A percentile compares a stretch with the other conserved stretches of the same genome.
Conservation (phyloP, 2,113 vertebrate species). For the Pangasianodon gigas region DNA sequence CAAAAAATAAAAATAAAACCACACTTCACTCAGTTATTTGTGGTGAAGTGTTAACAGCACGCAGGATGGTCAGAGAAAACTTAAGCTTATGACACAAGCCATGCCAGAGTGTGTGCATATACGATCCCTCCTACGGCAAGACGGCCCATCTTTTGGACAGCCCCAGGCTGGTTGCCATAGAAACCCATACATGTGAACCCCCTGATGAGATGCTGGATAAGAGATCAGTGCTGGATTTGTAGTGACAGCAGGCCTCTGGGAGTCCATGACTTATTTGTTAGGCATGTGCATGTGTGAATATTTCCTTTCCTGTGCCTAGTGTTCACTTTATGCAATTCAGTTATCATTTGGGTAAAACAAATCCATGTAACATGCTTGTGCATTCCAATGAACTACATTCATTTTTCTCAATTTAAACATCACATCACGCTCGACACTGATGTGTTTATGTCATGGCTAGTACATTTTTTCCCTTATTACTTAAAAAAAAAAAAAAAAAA, state of each 20-base stretch:
- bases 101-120: background rate
- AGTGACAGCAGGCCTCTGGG: conserved; percentile 55
- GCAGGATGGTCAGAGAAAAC: background rate
- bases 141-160: conserved; percentile 22
- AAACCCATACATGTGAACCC: conserved; percentile 49
- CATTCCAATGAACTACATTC: background rate
- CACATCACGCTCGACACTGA: background rate
- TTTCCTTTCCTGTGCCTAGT: conserved; percentile 6
- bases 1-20: background rate
- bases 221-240: conserved; percentile 50
- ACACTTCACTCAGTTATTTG: background rate
- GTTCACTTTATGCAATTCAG: conserved; percentile 27
- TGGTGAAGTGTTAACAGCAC: background rate
- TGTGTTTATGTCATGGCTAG: background rate
- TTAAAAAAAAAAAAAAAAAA: background rate
- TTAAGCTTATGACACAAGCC: background rate
- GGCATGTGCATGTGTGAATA: conserved; percentile 21
- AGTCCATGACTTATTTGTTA: conserved; percentile 48
- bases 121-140: conserved; percentile 23
- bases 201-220: conserved; percentile 61
- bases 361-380: background rate
- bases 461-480: background rate
- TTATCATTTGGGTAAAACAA: conserved; percentile 8
- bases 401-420: conserved; percentile 19
- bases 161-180: conserved; percentile 43